Evolutionary conservation across 2,113 vertebrate genomes (phyloP).

Genomic region (Hiodon alosoides): DNA sequence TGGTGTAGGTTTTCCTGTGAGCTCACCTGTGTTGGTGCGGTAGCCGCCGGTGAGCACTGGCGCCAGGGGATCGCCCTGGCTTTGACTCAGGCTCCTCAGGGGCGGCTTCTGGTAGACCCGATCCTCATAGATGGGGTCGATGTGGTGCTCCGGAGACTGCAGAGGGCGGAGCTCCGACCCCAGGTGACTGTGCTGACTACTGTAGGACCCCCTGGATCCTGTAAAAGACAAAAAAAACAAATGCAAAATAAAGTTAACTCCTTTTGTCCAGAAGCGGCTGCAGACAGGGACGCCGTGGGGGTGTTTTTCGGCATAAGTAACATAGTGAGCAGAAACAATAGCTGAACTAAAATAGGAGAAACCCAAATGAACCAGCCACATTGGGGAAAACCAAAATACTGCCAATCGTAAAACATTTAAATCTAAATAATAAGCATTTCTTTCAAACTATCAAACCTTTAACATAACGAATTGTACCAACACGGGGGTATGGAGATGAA

Average conservation of each 20-base stretch:
- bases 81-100: conserved; percentile 90
- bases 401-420: too few relatives aligned
- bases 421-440: too few relatives aligned
- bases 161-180: conserved; percentile 89
- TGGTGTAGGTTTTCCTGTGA: conserved; percentile 61
- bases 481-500: too few relatives aligned
- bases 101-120: conserved; percentile 95
- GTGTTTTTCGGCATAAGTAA: background rate
- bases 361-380: background rate
- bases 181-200: conserved; percentile 94
- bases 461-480: too few relatives aligned
- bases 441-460: too few relatives aligned
- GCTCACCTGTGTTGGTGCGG: conserved; percentile 73
- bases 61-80: conserved; percentile 75
- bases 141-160: conserved; percentile 96
- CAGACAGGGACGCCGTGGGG: background rate
- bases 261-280: background rate
- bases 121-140: conserved; percentile 98
- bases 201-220: conserved; percentile 93
- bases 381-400: too few relatives aligned
- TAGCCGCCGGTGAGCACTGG: conserved; percentile 68
- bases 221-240: conserved; percentile 41
- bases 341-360: background rate
- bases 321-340: too few relatives aligned
- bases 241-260: background rate